Conservation (phyloP, 2,113 vertebrate genomes). For the Gadus macrocephalus region DNA sequence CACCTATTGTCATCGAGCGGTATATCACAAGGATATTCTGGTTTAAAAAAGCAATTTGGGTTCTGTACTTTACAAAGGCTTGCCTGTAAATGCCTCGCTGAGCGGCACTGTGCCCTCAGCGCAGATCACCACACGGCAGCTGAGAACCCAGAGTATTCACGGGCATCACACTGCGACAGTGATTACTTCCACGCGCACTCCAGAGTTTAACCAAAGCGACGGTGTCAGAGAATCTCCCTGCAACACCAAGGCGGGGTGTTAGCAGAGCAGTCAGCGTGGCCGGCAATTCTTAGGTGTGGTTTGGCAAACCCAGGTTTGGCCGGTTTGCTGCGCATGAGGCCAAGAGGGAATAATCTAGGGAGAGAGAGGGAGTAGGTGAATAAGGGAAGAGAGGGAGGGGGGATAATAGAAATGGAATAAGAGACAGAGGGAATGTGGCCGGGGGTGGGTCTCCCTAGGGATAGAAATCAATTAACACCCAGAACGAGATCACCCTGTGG, state of each 20-base stretch:
- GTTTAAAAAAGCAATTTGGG: too few species aligned
- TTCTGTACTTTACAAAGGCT: slow-evolving; percentile 8
- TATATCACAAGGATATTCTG: too few species aligned
- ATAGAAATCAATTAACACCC: slow-evolving; percentile 9
- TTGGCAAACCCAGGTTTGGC: not conserved
- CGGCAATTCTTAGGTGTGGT: not conserved
- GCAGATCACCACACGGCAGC: not conserved
- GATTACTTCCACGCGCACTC: slow-evolving; percentile 2
- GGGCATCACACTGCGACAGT: not conserved
- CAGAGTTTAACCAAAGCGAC: not conserved
- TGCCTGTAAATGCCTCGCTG: slow-evolving; percentile 16
- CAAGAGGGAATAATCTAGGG: not conserved
- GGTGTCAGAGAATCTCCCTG: not conserved
- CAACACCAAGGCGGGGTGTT: not conserved
- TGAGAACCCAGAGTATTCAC: not conserved
- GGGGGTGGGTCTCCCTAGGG: not conserved
- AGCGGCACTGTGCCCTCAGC: slow-evolving; percentile 17
- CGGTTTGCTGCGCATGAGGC: too few species aligned
- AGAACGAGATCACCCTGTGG: not conserved
- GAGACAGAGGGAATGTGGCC: not conserved
- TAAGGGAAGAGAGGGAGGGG: not conserved
- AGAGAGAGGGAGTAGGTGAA: not conserved
- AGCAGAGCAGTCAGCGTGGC: not conserved
- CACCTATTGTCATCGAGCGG: too few species aligned
- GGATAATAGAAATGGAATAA: not conserved